Percentiles rank a stretch among this genome's conserved stretches.
Evolutionary conservation across 1,140 invertebrate genomes (phyloP).

Genomic region (Thaumatotibia leucotreta): DNA sequence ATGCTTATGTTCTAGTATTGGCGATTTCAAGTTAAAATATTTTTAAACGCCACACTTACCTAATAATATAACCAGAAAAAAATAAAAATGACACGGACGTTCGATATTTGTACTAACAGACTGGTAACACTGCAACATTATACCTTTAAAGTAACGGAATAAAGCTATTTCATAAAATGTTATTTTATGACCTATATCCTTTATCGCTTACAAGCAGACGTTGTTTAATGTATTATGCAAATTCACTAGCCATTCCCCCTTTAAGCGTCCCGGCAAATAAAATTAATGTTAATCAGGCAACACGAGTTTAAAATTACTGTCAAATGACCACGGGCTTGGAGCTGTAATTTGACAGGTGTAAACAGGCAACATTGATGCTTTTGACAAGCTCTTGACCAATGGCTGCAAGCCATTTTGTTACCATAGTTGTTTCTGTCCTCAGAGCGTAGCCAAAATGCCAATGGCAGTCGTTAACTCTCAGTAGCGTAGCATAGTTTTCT

Average conservation of each 20-base stretch:
- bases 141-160: not conserved
- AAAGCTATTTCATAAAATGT: not conserved
- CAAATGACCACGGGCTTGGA: slow-evolving; percentile 13
- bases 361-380: not conserved
- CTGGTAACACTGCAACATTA: too few relatives aligned
- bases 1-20: too few relatives aligned
- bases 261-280: not conserved
- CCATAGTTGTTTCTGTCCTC: too few relatives aligned
- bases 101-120: too few relatives aligned
- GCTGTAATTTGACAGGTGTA: not conserved
- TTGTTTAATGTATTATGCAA: not conserved
- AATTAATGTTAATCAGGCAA: slow-evolving; percentile 18
- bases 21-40: too few relatives aligned
- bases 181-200: not conserved
- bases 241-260: not conserved
- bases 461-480: too few relatives aligned
- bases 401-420: too few relatives aligned
- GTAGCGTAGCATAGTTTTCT: too few relatives aligned
- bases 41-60: too few relatives aligned
- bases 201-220: not conserved
- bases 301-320: slow-evolving; percentile 24
- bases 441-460: too few relatives aligned
- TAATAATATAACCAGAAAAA: too few relatives aligned
- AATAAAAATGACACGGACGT: too few relatives aligned
- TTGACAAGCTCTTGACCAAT: not conserved